phyloP scores from a whole-genome alignment of 2,113 vertebrate species.

The Prunella fulvescens region DNA sequence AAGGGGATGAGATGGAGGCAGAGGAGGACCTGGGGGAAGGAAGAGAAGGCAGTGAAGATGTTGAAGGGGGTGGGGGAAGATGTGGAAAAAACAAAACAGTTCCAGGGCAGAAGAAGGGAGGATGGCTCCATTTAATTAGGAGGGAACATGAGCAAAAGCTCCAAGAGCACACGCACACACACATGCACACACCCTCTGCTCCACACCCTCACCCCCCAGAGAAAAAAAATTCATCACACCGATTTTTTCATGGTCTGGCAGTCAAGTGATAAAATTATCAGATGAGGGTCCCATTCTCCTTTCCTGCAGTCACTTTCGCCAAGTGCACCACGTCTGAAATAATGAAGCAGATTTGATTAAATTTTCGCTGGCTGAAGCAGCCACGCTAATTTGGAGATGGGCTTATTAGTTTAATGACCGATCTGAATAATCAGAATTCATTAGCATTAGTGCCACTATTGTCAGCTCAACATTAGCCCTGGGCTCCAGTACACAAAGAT shows the following conservation, averaged over 20 bases:
- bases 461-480: conserved; percentile 80
- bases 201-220: conserved; percentile 52
- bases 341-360: conserved; percentile 77
- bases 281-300: conserved; percentile 59
- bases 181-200: conserved; percentile 21
- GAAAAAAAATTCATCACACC: conserved; percentile 69
- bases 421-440: conserved; percentile 94
- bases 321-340: conserved; percentile 71
- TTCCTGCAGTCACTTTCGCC: conserved; percentile 65
- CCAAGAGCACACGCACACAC: not conserved
- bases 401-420: conserved; percentile 98
- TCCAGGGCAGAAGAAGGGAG: conserved; percentile 26
- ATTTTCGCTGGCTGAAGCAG: conserved; percentile 71
- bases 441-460: conserved; percentile 88
- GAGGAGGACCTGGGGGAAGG: conserved; percentile 20
- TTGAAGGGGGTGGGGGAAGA: conserved; percentile 16
- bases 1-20: conserved; percentile 6
- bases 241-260: conserved; percentile 74
- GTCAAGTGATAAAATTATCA: conserved; percentile 76
- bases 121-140: conserved; percentile 33
- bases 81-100: not conserved
- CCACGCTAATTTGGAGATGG: conserved; percentile 88
- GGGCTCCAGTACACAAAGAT: conserved; percentile 70
- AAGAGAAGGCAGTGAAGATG: not conserved
- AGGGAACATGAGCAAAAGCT: not conserved